A percentile compares a stretch with the other conserved stretches of the same genome.
These are phyloP conservation scores for Passerina amoena DNA, from an alignment of 2,113 vertebrate species.

Conservation along the genomic window DNA sequence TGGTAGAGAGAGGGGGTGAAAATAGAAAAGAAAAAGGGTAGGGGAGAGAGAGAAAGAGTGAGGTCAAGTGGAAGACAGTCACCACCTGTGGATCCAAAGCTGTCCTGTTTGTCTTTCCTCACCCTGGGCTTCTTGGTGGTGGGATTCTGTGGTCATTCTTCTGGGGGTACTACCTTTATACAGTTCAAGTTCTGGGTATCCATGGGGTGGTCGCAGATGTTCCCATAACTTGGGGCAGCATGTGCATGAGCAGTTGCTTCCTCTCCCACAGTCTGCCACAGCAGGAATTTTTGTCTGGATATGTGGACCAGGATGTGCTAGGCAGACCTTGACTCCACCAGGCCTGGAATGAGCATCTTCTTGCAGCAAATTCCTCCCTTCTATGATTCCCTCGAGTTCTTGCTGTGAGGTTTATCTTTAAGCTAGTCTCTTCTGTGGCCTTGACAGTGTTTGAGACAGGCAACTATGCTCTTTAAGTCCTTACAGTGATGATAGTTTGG, in stretches of 20 bases:
- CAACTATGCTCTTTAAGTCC: not conserved
- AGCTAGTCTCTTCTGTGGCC: not conserved
- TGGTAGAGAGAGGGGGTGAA: not conserved
- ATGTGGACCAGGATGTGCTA: not conserved
- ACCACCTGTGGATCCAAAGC: not conserved
- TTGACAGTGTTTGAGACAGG: not conserved
- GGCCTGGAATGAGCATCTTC: not conserved
- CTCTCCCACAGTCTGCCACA: not conserved
- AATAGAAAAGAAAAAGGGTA: fast-evolving
- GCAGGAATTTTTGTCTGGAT: not conserved
- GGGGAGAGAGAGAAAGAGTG: not conserved
- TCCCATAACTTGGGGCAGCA: not conserved
- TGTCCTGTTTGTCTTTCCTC: not conserved
- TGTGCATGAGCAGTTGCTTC: not conserved
- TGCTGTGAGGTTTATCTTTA: not conserved
- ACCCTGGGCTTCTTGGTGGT: not conserved
- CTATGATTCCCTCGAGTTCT: not conserved
- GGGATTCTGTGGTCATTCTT: fast-evolving
- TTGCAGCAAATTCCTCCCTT: not conserved
- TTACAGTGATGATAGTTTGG: not conserved
- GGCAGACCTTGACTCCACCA: not conserved
- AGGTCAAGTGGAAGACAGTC: not conserved
- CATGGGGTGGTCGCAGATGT: too few relatives aligned
- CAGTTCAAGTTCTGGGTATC: not conserved
- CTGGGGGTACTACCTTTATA: not conserved